Evolutionary conservation across 1,140 invertebrate genomes (phyloP).

Genomic region (Heliothis subflexa): DNA sequence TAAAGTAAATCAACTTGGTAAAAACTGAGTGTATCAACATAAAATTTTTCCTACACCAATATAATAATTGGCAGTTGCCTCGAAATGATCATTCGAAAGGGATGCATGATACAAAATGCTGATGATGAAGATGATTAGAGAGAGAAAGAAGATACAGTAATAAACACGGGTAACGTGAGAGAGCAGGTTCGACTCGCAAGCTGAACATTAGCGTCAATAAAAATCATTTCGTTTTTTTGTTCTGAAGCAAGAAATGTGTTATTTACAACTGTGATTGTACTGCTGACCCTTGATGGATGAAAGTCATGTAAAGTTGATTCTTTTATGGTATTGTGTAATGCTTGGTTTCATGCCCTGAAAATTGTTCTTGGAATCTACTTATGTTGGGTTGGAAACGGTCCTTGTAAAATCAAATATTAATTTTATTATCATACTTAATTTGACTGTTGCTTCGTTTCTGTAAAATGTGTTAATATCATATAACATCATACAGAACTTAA

Average conservation of each 20-base stretch:
- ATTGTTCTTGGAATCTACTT: neutral
- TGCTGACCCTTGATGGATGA: constrained; percentile 24
- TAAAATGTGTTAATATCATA: too few species aligned
- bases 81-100: constrained; percentile 35
- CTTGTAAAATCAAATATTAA: too few species aligned
- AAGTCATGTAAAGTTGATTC: constrained; percentile 20
- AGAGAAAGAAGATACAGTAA: constrained; percentile 36
- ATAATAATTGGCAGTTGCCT: constrained; percentile 33
- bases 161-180: constrained; percentile 41
- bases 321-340: neutral
- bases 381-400: neutral
- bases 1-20: constrained; percentile 28
- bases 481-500: too few species aligned
- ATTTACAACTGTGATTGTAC: constrained; percentile 40
- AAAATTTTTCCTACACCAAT: constrained; percentile 37
- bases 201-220: constrained; percentile 36
- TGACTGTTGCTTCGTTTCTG: too few species aligned
- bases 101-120: constrained; percentile 10
- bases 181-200: constrained; percentile 27
- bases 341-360: neutral
- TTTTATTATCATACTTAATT: too few species aligned
- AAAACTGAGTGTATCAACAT: constrained; percentile 25
- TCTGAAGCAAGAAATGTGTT: constrained; percentile 35
- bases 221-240: constrained; percentile 39
- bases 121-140: constrained; percentile 31